Evolutionary conservation across 2,888 invertebrate genomes (phyloP), one percentile per base, ranked within the genome.

Genomic region (Tyria jacobaeae): DNA sequence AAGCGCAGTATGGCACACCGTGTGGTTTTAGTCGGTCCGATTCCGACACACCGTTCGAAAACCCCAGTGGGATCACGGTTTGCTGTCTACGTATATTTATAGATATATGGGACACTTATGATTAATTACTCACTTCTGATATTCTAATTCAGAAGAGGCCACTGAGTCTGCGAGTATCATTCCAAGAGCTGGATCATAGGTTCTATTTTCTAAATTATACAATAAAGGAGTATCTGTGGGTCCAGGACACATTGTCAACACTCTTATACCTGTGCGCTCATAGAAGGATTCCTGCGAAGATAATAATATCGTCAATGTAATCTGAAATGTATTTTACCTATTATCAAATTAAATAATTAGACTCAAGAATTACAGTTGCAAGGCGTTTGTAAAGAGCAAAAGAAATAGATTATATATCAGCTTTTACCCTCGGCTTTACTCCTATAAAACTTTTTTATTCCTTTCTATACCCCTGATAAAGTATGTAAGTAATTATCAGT

Each of bases 161-260:
- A 55, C 24, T 0, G 37, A 2, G 0, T 31, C 6, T 3, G 35
- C 15, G 1, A 78, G 63, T 5, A 5, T 7, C 31, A 60, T 31
- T 17, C 78, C 79, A 0, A 68, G 35, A 35, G 66, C 67, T 10
- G 64, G 53, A 2, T 81, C 71, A 53, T 79, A 78, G 4, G 61
- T 21, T 31, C 73, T 79, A 10, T 44, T 24, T 50, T 73, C 70
- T n/a, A 84, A 63, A 34, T 80, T 75, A 0, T 75, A 62, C 3
- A 88, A 15, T 48, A 87, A 56, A 10, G 80, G 70, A 7, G 88
- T 88, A 6, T 80, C 76, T 1, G 88, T 88, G 0, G 82, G 55
- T 34, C 84, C 84, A n/a, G 78, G 76, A 44, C 85, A 85, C 1
- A 87, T 70, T 2, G 80, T 78, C 47, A 85, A 54, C 7, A 86